These are phyloP conservation scores for Spodoptera picta DNA, from an alignment of 2,888 invertebrate genomes.

Conservation along the genomic window DNA sequence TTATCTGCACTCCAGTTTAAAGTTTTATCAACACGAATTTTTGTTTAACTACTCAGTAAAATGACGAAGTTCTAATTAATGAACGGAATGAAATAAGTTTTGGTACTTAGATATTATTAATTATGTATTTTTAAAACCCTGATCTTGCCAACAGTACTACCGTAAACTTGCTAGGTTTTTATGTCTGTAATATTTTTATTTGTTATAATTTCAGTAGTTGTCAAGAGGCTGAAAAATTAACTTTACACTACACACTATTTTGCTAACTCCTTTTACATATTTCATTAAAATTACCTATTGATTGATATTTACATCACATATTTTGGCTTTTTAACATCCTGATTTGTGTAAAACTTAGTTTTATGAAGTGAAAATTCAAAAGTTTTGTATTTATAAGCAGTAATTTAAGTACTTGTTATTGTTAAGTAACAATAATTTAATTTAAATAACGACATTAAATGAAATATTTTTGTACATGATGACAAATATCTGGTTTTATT, in stretches of 20 bases:
- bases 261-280: slow-evolving; percentile 5
- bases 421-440: slow-evolving; percentile 77
- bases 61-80: slow-evolving; percentile 12
- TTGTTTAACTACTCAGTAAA: slow-evolving; percentile 6
- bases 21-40: slow-evolving; percentile 18
- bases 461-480: slow-evolving; percentile 85
- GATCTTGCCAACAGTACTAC: slow-evolving; percentile 40
- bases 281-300: slow-evolving; percentile 13
- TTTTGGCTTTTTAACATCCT: slow-evolving; percentile 37
- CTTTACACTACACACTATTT: slow-evolving; percentile 6
- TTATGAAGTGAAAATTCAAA: slow-evolving; percentile 47
- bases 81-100: slow-evolving; percentile 10
- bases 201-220: slow-evolving; percentile 16
- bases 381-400: slow-evolving; percentile 55
- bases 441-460: slow-evolving; percentile 79
- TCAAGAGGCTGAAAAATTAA: slow-evolving; percentile 36
- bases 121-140: slow-evolving; percentile 11
- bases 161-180: slow-evolving; percentile 12
- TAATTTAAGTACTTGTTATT: slow-evolving; percentile 73
- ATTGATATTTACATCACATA: slow-evolving; percentile 8
- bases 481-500: slow-evolving; percentile 66
- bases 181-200: slow-evolving; percentile 12
- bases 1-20: slow-evolving; percentile 35
- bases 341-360: slow-evolving; percentile 38
- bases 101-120: slow-evolving; percentile 12